phyloP scores from a whole-genome alignment of 2,797 vertebrate genomes.

The Mastacembelus armatus region DNA sequence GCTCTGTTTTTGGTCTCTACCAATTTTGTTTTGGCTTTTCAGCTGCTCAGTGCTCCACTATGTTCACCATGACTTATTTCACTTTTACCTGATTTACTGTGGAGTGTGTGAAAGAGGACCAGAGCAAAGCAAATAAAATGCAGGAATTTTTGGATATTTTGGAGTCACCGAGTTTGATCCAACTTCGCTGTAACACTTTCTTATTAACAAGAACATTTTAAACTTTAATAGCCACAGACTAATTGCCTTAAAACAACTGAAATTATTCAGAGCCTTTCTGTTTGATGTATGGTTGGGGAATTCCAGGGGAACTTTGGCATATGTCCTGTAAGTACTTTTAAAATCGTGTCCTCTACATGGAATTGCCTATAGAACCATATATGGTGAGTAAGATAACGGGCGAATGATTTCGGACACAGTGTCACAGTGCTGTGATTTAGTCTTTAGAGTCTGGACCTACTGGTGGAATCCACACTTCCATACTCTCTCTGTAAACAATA shows the following conservation, averaged over 20 bases:
- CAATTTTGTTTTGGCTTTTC: neutral
- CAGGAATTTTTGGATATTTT: no score
- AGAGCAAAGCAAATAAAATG: no score
- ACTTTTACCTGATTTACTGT: no score
- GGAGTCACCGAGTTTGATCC: no score
- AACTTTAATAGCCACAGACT: neutral
- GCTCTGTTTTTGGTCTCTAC: neutral
- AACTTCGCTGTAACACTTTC: no score
- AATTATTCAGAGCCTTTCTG: no score
- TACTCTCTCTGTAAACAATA: slow-evolving; percentile 61
- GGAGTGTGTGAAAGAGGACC: no score
- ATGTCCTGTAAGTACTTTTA: neutral
- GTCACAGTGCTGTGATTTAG: slow-evolving; percentile 4
- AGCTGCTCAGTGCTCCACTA: no score
- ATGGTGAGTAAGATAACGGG: slow-evolving; percentile 11
- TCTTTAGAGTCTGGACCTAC: slow-evolving; percentile 32
- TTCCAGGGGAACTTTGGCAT: neutral
- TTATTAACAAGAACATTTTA: neutral
- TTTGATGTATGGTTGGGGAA: neutral
- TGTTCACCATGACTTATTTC: no score
- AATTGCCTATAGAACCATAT: neutral
- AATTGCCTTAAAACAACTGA: no score
- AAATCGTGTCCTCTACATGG: neutral
- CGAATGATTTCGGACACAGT: slow-evolving; percentile 12
- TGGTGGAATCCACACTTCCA: slow-evolving; percentile 42